A percentile compares a stretch with the other conserved stretches of the same genome.
phyloP scores from a whole-genome alignment of 1,140 invertebrate species.

The Zaprionus tsacasi region DNA sequence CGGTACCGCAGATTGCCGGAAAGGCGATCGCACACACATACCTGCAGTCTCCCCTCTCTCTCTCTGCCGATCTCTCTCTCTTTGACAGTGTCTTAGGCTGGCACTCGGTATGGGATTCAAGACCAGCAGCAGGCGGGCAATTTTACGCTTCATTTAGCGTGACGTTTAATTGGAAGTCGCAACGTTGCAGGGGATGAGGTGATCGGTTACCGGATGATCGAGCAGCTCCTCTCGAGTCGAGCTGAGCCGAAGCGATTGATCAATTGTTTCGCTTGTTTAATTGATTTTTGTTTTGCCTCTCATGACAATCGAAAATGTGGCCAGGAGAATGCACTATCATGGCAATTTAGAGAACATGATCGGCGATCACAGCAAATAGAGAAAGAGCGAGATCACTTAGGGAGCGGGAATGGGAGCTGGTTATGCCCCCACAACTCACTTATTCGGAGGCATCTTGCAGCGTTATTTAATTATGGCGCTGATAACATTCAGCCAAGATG shows the following conservation, averaged over 20 bases:
- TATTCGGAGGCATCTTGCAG: constrained; percentile 63
- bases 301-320: constrained; percentile 51
- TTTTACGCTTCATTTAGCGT: constrained; percentile 83
- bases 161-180: constrained; percentile 80
- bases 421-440: background rate
- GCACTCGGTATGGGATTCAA: constrained; percentile 53
- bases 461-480: constrained; percentile 84
- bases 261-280: constrained; percentile 70
- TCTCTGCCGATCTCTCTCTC: background rate
- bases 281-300: constrained; percentile 77
- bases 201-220: constrained; percentile 19
- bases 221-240: constrained; percentile 6
- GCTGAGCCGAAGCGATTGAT: constrained; percentile 68
- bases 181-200: constrained; percentile 43
- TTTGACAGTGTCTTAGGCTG: constrained; percentile 17
- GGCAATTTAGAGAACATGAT: constrained; percentile 65
- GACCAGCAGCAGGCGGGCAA: constrained; percentile 78
- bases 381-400: background rate
- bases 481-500: constrained; percentile 83
- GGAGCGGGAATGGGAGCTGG: background rate
- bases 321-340: constrained; percentile 51
- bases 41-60: constrained; percentile 18
- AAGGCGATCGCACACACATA: constrained; percentile 72
- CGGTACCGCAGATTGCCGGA: constrained; percentile 29
- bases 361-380: constrained; percentile 30